phyloP scores from a whole-genome alignment of 2,113 vertebrate genomes.

The Alethe diademata region DNA sequence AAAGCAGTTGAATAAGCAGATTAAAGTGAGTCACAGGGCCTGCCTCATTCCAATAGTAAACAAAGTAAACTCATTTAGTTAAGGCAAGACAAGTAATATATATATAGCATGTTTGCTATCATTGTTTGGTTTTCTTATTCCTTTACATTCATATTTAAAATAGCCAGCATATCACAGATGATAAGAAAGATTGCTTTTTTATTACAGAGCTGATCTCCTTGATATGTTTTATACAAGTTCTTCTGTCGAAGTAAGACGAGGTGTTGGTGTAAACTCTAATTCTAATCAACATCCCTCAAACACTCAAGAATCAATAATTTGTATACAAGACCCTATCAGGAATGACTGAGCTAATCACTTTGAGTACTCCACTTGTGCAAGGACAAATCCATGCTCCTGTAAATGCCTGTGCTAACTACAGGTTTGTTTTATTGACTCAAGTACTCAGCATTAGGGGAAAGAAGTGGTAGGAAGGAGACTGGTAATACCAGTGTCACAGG shows the following conservation, averaged over 20 bases:
- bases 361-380: background rate
- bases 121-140: background rate
- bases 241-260: background rate
- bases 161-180: background rate
- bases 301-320: background rate
- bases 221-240: background rate
- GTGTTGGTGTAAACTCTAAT: background rate
- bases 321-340: background rate
- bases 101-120: background rate
- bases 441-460: background rate
- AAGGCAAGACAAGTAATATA: background rate
- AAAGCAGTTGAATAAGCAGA: conserved; percentile 48
- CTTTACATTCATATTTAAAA: background rate
- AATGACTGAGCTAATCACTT: background rate
- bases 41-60: conserved; percentile 17
- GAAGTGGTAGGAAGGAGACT: background rate
- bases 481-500: background rate
- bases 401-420: background rate
- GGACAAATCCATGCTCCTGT: background rate
- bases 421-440: background rate
- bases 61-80: background rate
- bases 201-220: background rate
- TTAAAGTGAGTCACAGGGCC: conserved; percentile 20
- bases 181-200: background rate
- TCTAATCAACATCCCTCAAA: background rate